Conservation (phyloP, 2,888 invertebrate genomes). For the Stegana nigrithorax region DNA sequence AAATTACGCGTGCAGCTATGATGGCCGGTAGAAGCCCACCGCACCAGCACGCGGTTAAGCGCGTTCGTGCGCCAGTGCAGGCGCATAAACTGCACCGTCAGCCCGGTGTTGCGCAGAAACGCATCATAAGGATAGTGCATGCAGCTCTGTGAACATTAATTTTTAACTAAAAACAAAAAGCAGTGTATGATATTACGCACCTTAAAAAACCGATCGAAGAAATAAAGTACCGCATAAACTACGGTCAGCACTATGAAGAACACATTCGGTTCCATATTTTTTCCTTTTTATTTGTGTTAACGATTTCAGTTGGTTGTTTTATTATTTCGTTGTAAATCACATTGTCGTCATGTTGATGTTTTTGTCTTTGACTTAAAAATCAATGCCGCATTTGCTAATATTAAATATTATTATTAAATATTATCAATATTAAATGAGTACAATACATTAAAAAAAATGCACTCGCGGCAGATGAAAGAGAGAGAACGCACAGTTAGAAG, state of each 20-base stretch:
- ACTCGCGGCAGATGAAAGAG: no score
- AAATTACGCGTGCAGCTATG: conserved; percentile 63
- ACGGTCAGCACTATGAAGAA: conserved; percentile 74
- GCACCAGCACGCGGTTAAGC: conserved; percentile 80
- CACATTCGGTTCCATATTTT: conserved; percentile 79
- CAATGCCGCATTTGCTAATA: no score
- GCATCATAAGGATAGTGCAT: conserved; percentile 85
- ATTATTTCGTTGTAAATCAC: no score
- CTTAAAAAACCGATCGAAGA: conserved; percentile 87
- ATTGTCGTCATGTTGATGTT: no score
- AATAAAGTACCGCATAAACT: conserved; percentile 78
- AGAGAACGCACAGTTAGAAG: no score
- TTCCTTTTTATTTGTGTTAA: no score
- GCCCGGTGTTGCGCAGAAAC: conserved; percentile 80
- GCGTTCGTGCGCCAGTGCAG: conserved; percentile 84
- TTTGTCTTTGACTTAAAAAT: no score
- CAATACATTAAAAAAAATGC: no score
- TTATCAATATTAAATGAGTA: no score
- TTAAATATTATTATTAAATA: no score
- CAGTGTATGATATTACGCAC: conserved; percentile 68
- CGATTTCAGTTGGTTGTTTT: no score
- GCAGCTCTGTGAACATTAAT: conserved; percentile 76
- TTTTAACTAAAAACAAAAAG: not conserved
- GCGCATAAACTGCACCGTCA: conserved; percentile 78
- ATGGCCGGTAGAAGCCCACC: conserved; percentile 78